These are phyloP conservation scores for Ichneumoninae sp. DNA, from an alignment of 2,888 invertebrate genomes.

Conservation along the genomic window DNA sequence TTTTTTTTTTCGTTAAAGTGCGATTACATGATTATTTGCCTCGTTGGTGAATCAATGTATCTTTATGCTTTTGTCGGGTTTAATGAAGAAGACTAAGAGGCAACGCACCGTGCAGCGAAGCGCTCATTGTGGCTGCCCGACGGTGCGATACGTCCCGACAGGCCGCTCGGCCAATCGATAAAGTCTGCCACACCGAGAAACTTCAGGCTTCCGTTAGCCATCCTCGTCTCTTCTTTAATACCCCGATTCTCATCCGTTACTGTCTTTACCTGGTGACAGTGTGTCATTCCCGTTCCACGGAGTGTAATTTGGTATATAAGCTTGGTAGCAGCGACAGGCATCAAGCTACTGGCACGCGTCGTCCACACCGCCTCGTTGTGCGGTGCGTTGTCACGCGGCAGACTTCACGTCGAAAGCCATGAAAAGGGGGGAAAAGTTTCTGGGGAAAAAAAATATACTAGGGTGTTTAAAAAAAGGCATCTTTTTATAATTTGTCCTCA, in stretches of 20 bases:
- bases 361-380: background rate
- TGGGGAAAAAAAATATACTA: constrained; percentile 65
- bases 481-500: too few relatives aligned
- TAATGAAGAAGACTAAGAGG: constrained; percentile 23
- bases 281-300: background rate
- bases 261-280: constrained; percentile 19
- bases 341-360: constrained; percentile 24
- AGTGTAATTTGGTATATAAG: constrained; percentile 10
- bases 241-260: constrained; percentile 29
- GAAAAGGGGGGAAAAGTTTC: constrained; percentile 69
- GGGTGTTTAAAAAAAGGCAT: too few relatives aligned
- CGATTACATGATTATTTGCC: too few relatives aligned
- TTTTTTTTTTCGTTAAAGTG: too few relatives aligned
- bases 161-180: constrained; percentile 63
- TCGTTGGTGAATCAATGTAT: too few relatives aligned
- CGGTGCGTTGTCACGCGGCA: background rate
- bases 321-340: background rate
- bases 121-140: background rate
- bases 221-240: constrained; percentile 35
- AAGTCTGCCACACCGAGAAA: constrained; percentile 62
- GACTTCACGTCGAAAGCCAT: constrained; percentile 1
- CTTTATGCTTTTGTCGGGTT: background rate
- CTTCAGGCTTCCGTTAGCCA: constrained; percentile 50
- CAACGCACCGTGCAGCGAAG: background rate
- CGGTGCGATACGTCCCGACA: constrained; percentile 15